Base-by-base conservation (phyloP, 2,888 invertebrate species). In the Acronicta alni region DNA sequence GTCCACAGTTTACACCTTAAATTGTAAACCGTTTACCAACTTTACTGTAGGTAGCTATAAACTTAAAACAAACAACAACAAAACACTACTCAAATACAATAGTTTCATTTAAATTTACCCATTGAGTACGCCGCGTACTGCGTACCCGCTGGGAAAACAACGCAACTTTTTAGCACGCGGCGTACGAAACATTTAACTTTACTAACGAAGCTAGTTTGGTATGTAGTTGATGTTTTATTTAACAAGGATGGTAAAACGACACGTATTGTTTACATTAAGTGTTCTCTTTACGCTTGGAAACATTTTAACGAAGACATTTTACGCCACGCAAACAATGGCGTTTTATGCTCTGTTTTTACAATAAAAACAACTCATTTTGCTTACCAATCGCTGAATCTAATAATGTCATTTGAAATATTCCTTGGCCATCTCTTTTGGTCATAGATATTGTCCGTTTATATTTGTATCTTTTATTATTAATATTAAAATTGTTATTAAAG, bases 31-130 rank as follows among this genome's bases (percentile, higher is more conserved):
- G 12, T 30, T 12, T 12, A 12, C 10, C 30, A 12, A 30, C 30
- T 30, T 3, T 39, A 16, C 8, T n/a, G n/a, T n/a, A n/a, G 0
- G 3, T 41, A 41, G 9, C 30, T 30, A 26, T 30, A 1, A 41
- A 17, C 12, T 17, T 41, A 41, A 41, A 41, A 41, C 18, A 18
- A 20, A 30, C 14, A 18, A 18, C 12, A 41, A 20, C 6, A 35
- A 32, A 35, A 57, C 26, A 57, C 20, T 20, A 37, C 45, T 45
- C n/a, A 8, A 41, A 18, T 47, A 20, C 38, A 44, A 44, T 14
- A 20, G 8, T 60, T 60, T 61, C 30, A 68, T 68, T 47, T 2
- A 51, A 64, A 68, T 44, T 38, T 68, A 53, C 64, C 53, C 35
- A 65, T 68, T 68, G 23, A 48, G 17, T 41, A 68, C 63, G 69